Evolutionary conservation across 2,888 invertebrate genomes (phyloP).

Genomic region (Erynnis tages): DNA sequence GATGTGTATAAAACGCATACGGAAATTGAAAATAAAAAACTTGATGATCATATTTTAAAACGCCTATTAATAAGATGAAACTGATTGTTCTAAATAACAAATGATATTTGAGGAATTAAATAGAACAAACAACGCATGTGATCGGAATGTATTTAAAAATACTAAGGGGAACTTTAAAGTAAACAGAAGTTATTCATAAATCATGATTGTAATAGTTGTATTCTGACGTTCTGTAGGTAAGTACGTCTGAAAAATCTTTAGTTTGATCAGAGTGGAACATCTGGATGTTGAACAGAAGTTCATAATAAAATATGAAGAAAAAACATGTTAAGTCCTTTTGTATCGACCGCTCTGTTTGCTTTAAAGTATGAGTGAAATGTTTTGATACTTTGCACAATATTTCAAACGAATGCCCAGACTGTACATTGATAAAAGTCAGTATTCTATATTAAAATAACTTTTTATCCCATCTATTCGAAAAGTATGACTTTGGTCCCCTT

Average conservation of each 20-base stretch:
- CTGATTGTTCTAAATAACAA: slow-evolving; percentile 31
- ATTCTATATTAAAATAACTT: too few species aligned
- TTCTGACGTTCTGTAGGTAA: slow-evolving; percentile 58
- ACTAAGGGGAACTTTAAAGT: slow-evolving; percentile 61
- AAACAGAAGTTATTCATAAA: slow-evolving; percentile 70
- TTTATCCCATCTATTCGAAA: too few species aligned
- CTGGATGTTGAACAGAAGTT: slow-evolving; percentile 80
- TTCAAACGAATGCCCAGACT: slow-evolving; percentile 9
- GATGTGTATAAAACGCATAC: too few species aligned
- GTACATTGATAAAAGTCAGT: not conserved
- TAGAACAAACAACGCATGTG: slow-evolving; percentile 18
- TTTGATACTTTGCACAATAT: slow-evolving; percentile 57
- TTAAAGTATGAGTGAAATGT: slow-evolving; percentile 40
- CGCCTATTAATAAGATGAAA: too few species aligned
- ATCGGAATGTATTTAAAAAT: slow-evolving; percentile 43
- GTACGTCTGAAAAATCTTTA: slow-evolving; percentile 76
- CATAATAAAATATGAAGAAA: slow-evolving; percentile 80
- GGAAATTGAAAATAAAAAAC: too few species aligned
- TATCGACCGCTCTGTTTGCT: slow-evolving; percentile 71
- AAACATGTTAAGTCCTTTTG: slow-evolving; percentile 81
- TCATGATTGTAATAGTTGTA: slow-evolving; percentile 69
- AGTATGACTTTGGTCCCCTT: too few species aligned
- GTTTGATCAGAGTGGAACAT: slow-evolving; percentile 78
- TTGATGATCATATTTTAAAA: too few species aligned
- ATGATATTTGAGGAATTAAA: slow-evolving; percentile 41